Evolutionary conservation across 1,140 invertebrate genomes (phyloP).

Genomic region (Nylanderia fulva): DNA sequence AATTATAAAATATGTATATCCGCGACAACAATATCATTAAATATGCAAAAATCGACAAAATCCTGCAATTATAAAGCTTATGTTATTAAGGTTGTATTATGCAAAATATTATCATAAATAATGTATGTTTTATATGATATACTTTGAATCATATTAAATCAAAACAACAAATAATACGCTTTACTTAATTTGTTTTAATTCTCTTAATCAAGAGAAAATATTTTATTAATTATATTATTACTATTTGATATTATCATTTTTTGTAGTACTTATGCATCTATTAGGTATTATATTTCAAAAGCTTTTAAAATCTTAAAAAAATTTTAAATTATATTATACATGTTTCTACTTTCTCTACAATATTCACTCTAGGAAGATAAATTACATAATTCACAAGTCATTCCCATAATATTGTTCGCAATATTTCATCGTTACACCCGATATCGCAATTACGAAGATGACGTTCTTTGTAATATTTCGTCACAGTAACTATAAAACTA

Average conservation of each 20-base stretch:
- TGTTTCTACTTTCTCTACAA: background rate
- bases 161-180: constrained; percentile 34
- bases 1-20: background rate
- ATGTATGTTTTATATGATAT: constrained; percentile 17
- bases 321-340: background rate
- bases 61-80: constrained; percentile 22
- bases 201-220: background rate
- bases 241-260: constrained; percentile 31
- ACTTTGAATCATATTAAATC: constrained; percentile 27
- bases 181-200: constrained; percentile 10
- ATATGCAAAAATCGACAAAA: constrained; percentile 16
- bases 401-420: constrained; percentile 36
- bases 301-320: background rate
- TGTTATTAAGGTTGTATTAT: constrained; percentile 21
- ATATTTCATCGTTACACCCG: constrained; percentile 58
- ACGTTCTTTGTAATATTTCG: constrained; percentile 50
- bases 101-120: constrained; percentile 37
- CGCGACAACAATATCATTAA: background rate
- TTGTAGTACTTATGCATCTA: background rate
- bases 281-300: background rate
- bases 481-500: constrained; percentile 36
- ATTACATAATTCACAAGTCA: constrained; percentile 62
- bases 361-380: constrained; percentile 34
- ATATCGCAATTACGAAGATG: constrained; percentile 29
- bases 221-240: constrained; percentile 38